phyloP scores from a whole-genome alignment of 1,140 invertebrate species.

The Platorchestia sp. region DNA sequence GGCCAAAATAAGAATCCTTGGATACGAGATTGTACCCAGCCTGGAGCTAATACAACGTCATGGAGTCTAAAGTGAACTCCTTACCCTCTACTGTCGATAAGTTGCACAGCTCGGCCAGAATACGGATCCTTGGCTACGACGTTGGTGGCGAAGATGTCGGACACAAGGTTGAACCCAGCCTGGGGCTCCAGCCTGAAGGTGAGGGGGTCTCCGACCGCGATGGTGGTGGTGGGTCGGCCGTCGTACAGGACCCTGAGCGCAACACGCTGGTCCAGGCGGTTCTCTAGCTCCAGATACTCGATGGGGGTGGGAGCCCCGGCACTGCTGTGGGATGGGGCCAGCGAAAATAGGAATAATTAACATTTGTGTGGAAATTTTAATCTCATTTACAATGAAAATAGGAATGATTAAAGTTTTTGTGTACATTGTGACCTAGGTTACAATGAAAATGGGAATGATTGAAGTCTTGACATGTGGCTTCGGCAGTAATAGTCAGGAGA shows the following conservation, averaged over 20 bases:
- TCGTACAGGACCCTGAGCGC: constrained; percentile 77
- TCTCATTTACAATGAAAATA: no score
- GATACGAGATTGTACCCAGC: no score
- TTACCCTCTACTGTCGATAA: constrained; percentile 91
- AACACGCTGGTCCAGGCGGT: constrained; percentile 65
- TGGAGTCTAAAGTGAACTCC: no score
- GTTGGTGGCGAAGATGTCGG: constrained; percentile 91
- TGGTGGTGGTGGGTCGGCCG: constrained; percentile 90
- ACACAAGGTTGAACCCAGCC: constrained; percentile 87
- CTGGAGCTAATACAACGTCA: no score
- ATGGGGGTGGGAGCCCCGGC: constrained; percentile 66
- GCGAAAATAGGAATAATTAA: background rate
- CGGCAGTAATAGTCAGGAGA: no score
- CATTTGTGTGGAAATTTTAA: no score
- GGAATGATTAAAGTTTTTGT: no score
- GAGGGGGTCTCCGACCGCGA: constrained; percentile 92
- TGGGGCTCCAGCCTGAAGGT: constrained; percentile 91
- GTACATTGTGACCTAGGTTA: no score
- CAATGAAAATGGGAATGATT: no score
- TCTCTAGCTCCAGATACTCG: constrained; percentile 65
- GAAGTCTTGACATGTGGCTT: no score
- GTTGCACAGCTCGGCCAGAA: constrained; percentile 87
- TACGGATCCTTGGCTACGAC: constrained; percentile 94
- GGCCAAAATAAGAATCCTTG: no score
- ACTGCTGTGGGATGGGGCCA: constrained; percentile 56